Base-by-base conservation (phyloP, 2,113 vertebrate genomes). In the Acanthochromis polyacanthus region DNA sequence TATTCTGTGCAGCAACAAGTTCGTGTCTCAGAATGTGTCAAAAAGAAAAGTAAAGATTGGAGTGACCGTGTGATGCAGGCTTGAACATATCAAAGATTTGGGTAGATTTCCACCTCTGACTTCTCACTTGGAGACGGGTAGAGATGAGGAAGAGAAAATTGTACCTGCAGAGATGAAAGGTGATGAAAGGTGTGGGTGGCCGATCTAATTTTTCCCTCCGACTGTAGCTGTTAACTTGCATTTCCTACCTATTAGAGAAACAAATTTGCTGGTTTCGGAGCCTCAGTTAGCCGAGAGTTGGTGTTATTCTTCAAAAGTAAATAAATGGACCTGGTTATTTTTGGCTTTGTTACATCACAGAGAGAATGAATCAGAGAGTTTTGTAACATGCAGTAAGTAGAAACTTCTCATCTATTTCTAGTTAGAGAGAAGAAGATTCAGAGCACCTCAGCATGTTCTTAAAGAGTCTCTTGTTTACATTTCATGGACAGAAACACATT, bases 81-180 rank as follows among this genome's bases (percentile, higher is more conserved):
- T n/a, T 66, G 66, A 76, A 52, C 32, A 58, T 65, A 71, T 71
- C 46, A 71, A 40, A 77, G 67, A 67, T 67, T 30, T 40, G 30
- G 67, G 25, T 28, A 60, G 60, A 66, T 77, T 51, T 56, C 10
- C 28, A 56, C 60, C 40, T 23, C 55, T 65, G 80, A 55, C 61
- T 61, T 77, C 64, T 72, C 20, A 51, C 40, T 60, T n/a, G 55
- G 61, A 72, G 62, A 68, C 15, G 4, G 28, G 50, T 56, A 62
- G 40, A 66, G 61, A 52, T 9, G 40, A 77, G 10, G 50, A 68
- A 19, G 58, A 63, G 68, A 73, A 68, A 56, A 73, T 51, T 57
- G 63, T 45, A 57, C 36, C 48, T 10, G 62, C 57, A 62, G 50
- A 61, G 56, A 78, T 57, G 72, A 72, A 63, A 57, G 43, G 66